phyloP scores from a whole-genome alignment of 1,140 invertebrate species.

The Leptoteleia sp. region DNA sequence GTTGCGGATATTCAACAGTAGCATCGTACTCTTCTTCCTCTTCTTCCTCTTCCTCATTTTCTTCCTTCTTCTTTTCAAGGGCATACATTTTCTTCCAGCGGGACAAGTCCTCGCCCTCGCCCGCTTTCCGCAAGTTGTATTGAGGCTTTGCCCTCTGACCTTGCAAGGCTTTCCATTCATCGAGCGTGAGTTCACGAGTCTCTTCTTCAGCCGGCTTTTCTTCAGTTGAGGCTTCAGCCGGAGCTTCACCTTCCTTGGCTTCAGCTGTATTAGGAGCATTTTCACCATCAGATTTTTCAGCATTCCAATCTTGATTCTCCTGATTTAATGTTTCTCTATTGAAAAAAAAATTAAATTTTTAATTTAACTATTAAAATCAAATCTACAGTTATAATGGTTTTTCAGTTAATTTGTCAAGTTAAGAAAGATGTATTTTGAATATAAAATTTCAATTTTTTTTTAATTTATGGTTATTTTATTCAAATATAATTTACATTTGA shows the following conservation, averaged over 20 bases:
- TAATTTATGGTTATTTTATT: no score
- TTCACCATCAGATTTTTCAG: slow-evolving; percentile 78
- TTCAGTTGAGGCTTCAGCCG: slow-evolving; percentile 70
- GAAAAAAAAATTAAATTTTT: no score
- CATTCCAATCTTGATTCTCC: slow-evolving; percentile 80
- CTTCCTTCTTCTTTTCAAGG: slow-evolving; percentile 90
- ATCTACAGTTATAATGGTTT: no score
- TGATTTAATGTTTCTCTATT: slow-evolving; percentile 77
- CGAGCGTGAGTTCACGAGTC: slow-evolving; percentile 90
- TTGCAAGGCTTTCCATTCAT: slow-evolving; percentile 93
- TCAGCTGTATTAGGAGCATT: slow-evolving; percentile 68
- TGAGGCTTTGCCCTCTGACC: slow-evolving; percentile 88
- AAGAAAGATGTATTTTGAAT: no score
- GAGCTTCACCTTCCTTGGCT: slow-evolving; percentile 77
- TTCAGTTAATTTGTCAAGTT: no score
- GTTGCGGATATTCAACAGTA: slow-evolving; percentile 89
- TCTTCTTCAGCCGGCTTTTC: slow-evolving; percentile 87
- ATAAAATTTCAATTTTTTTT: no score
- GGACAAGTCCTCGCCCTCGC: slow-evolving; percentile 93
- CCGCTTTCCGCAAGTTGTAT: slow-evolving; percentile 94
- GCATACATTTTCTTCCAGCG: slow-evolving; percentile 96
- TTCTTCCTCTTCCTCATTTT: slow-evolving; percentile 85
- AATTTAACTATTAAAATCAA: no score
- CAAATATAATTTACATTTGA: slow-evolving; percentile 30
- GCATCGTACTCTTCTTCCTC: slow-evolving; percentile 88